Percentiles rank a stretch among this genome's conserved stretches.
These are phyloP conservation scores for Somateria mollissima DNA, from an alignment of 2,797 vertebrate species.

Conservation along the genomic window DNA sequence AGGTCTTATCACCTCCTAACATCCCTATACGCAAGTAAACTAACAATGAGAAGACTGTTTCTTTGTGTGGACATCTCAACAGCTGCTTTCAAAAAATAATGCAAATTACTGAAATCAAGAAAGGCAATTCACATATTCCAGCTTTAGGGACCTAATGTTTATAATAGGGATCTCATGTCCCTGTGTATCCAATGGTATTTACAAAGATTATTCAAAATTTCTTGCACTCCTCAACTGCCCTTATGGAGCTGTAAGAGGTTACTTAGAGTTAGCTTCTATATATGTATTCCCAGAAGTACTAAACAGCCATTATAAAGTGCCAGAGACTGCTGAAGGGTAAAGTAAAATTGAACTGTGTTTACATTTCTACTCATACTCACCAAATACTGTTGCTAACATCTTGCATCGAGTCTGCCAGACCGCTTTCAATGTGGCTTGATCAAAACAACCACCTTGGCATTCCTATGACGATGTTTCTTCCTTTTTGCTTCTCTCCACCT, in stretches of 20 bases:
- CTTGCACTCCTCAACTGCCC: not conserved
- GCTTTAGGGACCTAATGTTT: not conserved
- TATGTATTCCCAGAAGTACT: not conserved
- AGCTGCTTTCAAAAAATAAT: not conserved
- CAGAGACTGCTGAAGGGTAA: not conserved
- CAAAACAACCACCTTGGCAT: not conserved
- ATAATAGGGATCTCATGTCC: not conserved
- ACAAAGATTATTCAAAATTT: not conserved
- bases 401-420: not conserved
- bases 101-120: not conserved
- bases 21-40: not conserved
- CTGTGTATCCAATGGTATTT: not conserved
- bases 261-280: not conserved
- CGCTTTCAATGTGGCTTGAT: not conserved
- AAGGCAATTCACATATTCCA: not conserved
- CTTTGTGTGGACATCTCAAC: not conserved
- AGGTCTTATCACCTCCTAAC: not conserved
- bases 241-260: not conserved
- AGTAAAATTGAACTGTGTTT: constrained; percentile 27
- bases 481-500: not conserved
- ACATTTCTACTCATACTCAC: constrained; percentile 12
- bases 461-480: not conserved
- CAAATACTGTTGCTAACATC: not conserved
- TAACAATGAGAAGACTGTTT: not conserved
- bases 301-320: not conserved